A percentile compares a stretch with the other conserved stretches of the same genome.
phyloP scores from a whole-genome alignment of 2,113 vertebrate species.

The Mobula birostris region DNA sequence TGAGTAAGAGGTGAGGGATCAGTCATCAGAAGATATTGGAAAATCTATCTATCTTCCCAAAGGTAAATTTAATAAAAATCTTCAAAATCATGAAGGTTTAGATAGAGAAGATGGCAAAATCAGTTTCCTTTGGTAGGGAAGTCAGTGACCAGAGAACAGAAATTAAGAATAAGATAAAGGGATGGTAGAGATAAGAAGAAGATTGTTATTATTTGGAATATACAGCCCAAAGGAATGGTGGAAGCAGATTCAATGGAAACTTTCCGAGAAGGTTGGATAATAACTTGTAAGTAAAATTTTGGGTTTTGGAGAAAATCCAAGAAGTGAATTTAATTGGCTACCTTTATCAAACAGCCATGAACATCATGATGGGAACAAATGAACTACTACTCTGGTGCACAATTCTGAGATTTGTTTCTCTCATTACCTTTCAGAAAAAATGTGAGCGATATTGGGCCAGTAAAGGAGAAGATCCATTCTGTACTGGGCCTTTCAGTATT shows the following conservation, averaged over 20 bases:
- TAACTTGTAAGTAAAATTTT: not conserved
- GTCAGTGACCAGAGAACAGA: not conserved
- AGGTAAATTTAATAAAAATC: not conserved
- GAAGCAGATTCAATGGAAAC: not conserved
- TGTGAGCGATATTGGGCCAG: conserved; percentile 88
- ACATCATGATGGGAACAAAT: not conserved
- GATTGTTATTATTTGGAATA: not conserved
- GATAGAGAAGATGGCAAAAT: not conserved
- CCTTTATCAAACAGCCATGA: not conserved
- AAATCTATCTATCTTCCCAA: not conserved
- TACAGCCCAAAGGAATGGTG: not conserved
- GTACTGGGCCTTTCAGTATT: conserved; percentile 70
- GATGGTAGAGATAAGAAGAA: too few relatives aligned
- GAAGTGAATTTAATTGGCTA: too few relatives aligned
- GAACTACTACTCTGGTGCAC: not conserved
- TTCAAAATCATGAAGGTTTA: not conserved
- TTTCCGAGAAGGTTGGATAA: not conserved
- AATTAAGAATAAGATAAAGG: not conserved
- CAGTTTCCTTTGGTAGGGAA: too few relatives aligned
- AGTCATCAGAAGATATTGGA: not conserved
- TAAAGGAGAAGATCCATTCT: conserved; percentile 49
- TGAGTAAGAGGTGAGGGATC: not conserved
- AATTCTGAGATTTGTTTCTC: conserved; percentile 39
- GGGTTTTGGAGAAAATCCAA: not conserved
- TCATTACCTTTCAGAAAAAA: conserved; percentile 72